A percentile compares a stretch with the other conserved stretches of the same genome.
Conservation (phyloP, 2,888 invertebrate species). For the Phaedon cochleariae region DNA sequence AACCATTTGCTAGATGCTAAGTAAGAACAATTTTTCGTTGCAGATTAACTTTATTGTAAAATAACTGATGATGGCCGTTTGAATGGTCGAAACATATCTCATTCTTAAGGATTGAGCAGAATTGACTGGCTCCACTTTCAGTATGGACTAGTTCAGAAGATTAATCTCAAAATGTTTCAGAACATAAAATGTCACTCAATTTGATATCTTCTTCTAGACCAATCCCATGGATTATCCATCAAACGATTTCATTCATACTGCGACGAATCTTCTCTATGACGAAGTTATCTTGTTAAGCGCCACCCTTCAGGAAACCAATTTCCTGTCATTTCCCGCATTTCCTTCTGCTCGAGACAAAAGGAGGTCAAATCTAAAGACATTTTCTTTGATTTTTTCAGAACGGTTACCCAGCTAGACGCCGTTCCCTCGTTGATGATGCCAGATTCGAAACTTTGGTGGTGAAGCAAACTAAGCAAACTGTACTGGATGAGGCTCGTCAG, state of each 20-base stretch:
- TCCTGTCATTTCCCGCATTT: slow-evolving; percentile 48
- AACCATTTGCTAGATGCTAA: neutral
- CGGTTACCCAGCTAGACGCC: slow-evolving; percentile 93
- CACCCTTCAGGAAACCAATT: slow-evolving; percentile 48
- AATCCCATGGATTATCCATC: too few relatives aligned
- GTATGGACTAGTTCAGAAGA: too few relatives aligned
- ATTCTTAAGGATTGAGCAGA: too few relatives aligned
- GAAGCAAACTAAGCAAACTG: slow-evolving; percentile 92
- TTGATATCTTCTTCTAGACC: neutral
- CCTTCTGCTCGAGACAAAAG: slow-evolving; percentile 54
- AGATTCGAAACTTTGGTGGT: slow-evolving; percentile 96
- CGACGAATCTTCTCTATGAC: neutral
- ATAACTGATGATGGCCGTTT: too few relatives aligned
- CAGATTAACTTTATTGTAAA: too few relatives aligned
- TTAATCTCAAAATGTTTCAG: too few relatives aligned
- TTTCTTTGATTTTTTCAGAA: slow-evolving; percentile 73
- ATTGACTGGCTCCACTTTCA: too few relatives aligned
- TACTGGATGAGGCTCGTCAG: slow-evolving; percentile 88
- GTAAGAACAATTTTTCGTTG: neutral
- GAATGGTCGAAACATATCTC: too few relatives aligned
- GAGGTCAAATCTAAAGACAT: slow-evolving; percentile 16
- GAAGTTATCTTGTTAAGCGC: slow-evolving; percentile 38
- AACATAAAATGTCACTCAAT: too few relatives aligned
- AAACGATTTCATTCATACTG: neutral
- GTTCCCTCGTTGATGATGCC: slow-evolving; percentile 97